These are phyloP conservation scores for Heliornis fulica DNA, from an alignment of 2,113 vertebrate species.

Conservation along the genomic window DNA sequence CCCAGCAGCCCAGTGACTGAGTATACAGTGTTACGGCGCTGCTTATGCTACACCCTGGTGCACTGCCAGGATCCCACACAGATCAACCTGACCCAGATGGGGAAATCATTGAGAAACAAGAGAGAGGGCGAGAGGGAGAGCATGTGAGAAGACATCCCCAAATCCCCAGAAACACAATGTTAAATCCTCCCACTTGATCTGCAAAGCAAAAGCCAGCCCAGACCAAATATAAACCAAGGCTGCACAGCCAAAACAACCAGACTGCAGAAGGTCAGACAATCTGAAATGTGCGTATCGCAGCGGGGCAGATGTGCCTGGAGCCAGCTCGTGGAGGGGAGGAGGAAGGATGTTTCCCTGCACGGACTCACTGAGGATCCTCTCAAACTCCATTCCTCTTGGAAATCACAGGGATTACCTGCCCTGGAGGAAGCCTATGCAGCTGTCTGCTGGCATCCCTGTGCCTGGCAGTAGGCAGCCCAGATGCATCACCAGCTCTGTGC, in stretches of 20 bases:
- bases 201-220: constrained; percentile 50
- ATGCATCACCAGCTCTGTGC: not conserved
- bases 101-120: constrained; percentile 59
- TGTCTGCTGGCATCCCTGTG: not conserved
- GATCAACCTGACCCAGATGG: constrained; percentile 54
- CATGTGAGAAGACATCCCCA: constrained; percentile 23
- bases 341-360: not conserved
- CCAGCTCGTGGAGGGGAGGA: accelerated
- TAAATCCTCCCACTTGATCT: constrained; percentile 66
- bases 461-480: not conserved
- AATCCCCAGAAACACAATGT: constrained; percentile 52
- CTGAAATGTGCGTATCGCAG: not conserved
- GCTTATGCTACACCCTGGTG: constrained; percentile 45
- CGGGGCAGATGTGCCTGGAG: not conserved
- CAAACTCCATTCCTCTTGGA: not conserved
- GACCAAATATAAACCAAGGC: constrained; percentile 70
- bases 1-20: not conserved
- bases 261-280: constrained; percentile 66
- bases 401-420: not conserved
- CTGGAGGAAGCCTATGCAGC: not conserved
- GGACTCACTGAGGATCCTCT: not conserved
- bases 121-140: not conserved
- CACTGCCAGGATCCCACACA: constrained; percentile 55
- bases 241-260: constrained; percentile 67
- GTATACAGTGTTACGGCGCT: not conserved